These are phyloP conservation scores for Lutjanus erythropterus DNA, from an alignment of 2,113 vertebrate genomes.

Conservation along the genomic window DNA sequence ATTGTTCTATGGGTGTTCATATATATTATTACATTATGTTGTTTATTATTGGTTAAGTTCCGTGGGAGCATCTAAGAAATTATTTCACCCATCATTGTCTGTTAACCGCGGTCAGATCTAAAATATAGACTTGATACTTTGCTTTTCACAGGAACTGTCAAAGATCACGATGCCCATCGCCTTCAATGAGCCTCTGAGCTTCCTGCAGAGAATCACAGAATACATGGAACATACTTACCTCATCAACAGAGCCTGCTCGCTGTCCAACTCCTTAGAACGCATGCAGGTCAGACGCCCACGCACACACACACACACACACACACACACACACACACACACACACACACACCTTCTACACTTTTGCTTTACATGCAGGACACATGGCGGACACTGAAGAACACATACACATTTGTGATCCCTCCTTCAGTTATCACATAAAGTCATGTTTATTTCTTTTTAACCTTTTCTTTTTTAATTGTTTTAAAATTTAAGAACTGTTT, in stretches of 20 bases:
- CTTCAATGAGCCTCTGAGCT: conserved; percentile 97
- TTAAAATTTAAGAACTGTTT: too few species aligned
- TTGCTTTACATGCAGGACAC: too few species aligned
- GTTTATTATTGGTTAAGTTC: too few species aligned
- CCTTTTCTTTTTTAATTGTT: too few species aligned
- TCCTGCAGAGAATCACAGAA: conserved; percentile 96
- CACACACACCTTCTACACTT: neutral
- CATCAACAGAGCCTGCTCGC: conserved; percentile 90
- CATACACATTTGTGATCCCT: too few species aligned
- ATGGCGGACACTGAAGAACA: too few species aligned
- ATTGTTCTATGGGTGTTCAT: neutral
- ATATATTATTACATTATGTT: neutral
- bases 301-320: neutral
- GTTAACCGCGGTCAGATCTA: neutral
- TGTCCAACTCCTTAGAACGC: conserved; percentile 90
- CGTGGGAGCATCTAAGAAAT: neutral
- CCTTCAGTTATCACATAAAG: neutral
- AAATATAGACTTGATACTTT: neutral
- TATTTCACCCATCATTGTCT: neutral
- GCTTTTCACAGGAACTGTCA: conserved; percentile 91
- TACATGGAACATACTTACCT: conserved; percentile 99
- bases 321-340: neutral
- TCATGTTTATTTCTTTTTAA: too few species aligned
- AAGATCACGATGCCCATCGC: conserved; percentile 99
- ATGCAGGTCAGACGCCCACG: conserved; percentile 89